Evolutionary conservation across 2,113 vertebrate species (phyloP), one percentile per base, ranked within the genome.

Genomic region (Pyrgilauda ruficollis): DNA sequence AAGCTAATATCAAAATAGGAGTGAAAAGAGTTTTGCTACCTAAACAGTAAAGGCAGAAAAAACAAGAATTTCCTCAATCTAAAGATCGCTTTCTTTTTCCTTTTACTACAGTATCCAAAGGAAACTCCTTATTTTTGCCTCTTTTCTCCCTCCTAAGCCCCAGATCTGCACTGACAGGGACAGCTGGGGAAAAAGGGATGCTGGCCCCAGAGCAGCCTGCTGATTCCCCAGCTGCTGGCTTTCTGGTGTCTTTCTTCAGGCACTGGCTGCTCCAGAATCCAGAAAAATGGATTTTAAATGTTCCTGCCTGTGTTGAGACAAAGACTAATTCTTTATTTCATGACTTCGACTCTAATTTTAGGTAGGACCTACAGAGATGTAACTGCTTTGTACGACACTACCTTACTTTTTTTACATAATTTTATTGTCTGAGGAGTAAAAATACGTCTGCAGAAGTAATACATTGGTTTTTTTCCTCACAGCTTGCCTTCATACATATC

Each of bases 221-320:
- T 53, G 31, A 61, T 76, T 58, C 49, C 24, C n/a, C 2, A 9
- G 22, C 2, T 3, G 1, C 16, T 59, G 26, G 12, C 7, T 61
- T 31, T 80, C 43, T 0, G 0, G 2, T 0, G 2, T 26, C 18
- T 78, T 55, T 64, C 33, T 18, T 74, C 37, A 63, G 46, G 20
- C 13, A 17, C 17, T 37, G n/a, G 44, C 49, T 61, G 41, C 64
- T 61, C 11, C 39, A 61, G 56, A 3, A 5, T 23, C 22, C 49
- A 68, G n/a, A 72, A 59, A 75, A 84, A 52, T 5, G 1, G 5
- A 72, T 76, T 93, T 79, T 61, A 93, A 75, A 18, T 72, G 31
- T 56, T 72, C 37, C 20, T 1, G 1, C 15, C 31, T 31, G 6
- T 44, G 23, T 26, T 69, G 28, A 90, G 27, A 30, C 17, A 76